These are phyloP conservation scores for Aphis craccivora DNA, from an alignment of 1,140 invertebrate genomes.

Conservation along the genomic window DNA sequence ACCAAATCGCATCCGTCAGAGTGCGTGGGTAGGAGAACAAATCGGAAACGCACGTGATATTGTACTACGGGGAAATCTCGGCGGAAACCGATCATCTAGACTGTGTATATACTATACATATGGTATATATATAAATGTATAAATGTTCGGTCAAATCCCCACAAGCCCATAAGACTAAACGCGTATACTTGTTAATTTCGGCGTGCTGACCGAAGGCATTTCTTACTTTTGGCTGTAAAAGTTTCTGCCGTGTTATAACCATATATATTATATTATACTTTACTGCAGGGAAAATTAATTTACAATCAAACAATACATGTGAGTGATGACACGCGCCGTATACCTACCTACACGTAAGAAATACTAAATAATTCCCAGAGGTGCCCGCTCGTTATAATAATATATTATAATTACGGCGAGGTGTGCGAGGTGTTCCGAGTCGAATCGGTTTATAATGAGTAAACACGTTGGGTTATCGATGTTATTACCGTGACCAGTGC, in stretches of 20 bases:
- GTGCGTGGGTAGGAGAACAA: not conserved
- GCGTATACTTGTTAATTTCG: not conserved
- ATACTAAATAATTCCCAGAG: not conserved
- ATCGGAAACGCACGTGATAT: slow-evolving; percentile 32
- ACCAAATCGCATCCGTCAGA: not conserved
- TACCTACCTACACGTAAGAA: not conserved
- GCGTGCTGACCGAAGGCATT: too few relatives aligned
- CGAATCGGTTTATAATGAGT: not conserved
- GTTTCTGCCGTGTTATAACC: not conserved
- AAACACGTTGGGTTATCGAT: slow-evolving; percentile 18
- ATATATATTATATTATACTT: not conserved
- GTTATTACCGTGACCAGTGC: not conserved
- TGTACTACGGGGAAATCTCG: slow-evolving; percentile 49
- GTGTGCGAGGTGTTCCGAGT: not conserved
- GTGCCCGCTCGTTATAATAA: not conserved
- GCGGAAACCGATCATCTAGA: not conserved
- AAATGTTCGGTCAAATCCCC: not conserved
- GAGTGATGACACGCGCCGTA: not conserved
- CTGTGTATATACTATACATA: not conserved
- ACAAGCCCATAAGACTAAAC: slow-evolving; percentile 23
- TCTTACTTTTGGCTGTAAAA: not conserved
- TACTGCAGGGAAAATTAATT: not conserved
- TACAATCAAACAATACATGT: not conserved
- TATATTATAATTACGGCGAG: not conserved
- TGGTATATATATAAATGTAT: not conserved